Evolutionary conservation across 2,888 invertebrate species (phyloP).

Genomic region (Caenorhabditis plicata): DNA sequence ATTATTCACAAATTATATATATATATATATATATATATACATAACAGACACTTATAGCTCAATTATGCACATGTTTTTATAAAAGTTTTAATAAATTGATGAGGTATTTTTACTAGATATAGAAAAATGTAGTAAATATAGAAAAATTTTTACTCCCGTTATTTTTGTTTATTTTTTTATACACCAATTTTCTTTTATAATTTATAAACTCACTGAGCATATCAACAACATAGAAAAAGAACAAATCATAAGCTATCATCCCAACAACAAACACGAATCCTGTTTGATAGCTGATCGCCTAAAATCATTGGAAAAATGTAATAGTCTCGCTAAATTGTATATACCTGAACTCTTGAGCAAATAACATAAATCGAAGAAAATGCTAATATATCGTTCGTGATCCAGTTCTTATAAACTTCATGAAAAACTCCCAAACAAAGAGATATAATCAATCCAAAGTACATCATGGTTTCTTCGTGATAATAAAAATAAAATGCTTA

Average conservation of each 20-base stretch:
- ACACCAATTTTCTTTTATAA: too few relatives aligned
- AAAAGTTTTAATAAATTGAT: too few relatives aligned
- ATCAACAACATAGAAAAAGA: conserved; percentile 49
- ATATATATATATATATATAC: too few relatives aligned
- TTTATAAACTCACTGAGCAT: conserved; percentile 37
- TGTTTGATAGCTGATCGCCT: conserved; percentile 46
- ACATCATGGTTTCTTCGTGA: conserved; percentile 46
- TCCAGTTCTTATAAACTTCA: conserved; percentile 40
- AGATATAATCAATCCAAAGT: conserved; percentile 30
- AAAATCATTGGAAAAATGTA: conserved; percentile 1
- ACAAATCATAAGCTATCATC: conserved; percentile 43
- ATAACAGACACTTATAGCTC: too few relatives aligned
- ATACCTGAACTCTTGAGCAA: conserved; percentile 37
- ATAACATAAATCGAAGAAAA: conserved; percentile 46
- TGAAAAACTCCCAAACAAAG: conserved; percentile 41
- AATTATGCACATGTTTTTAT: too few relatives aligned
- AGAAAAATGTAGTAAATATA: too few relatives aligned
- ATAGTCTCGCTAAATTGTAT: too few relatives aligned
- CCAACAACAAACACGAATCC: conserved; percentile 38
- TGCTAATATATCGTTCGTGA: conserved; percentile 46
- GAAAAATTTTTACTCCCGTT: too few relatives aligned
- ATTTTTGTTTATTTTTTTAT: too few relatives aligned
- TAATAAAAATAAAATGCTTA: conserved; percentile 50
- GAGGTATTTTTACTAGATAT: too few relatives aligned
- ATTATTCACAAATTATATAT: too few relatives aligned